phyloP scores from a whole-genome alignment of 2,797 vertebrate genomes.

The Chromobotia macracanthus region DNA sequence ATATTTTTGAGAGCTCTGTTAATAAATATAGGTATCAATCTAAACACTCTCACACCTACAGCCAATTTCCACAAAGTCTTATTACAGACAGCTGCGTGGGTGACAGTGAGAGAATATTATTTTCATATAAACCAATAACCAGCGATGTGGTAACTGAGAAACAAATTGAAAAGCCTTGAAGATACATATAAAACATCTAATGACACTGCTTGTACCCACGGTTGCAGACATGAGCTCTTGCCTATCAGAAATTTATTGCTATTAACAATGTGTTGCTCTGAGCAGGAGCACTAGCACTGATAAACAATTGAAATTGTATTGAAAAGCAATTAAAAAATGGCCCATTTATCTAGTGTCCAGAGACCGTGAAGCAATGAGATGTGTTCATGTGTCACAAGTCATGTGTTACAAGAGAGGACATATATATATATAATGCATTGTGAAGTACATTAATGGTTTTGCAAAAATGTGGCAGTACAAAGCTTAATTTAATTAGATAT shows the following conservation, averaged over 20 bases:
- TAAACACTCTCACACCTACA: not conserved
- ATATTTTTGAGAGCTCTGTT: not conserved
- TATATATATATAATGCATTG: not conserved
- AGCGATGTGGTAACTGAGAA: conserved; percentile 10
- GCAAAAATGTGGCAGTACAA: no score
- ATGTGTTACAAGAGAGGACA: conserved; percentile 8
- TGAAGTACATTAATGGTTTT: no score
- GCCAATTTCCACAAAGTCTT: not conserved
- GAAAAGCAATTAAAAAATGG: not conserved
- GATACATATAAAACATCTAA: conserved; percentile 15
- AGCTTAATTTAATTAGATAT: no score
- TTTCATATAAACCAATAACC: conserved; percentile 1
- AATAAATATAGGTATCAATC: not conserved
- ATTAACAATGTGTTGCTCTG: conserved; percentile 36
- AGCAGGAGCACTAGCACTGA: conserved; percentile 25
- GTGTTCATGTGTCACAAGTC: conserved; percentile 15
- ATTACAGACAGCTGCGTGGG: not conserved
- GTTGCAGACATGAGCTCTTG: conserved; percentile 22
- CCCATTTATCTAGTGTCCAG: conserved; percentile 15
- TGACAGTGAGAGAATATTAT: not conserved
- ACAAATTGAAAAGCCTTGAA: conserved; percentile 5
- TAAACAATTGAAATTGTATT: not conserved
- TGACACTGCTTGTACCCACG: conserved; percentile 1
- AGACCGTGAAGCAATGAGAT: conserved; percentile 26
- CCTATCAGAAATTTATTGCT: conserved; percentile 10